Conservation (phyloP, 2,113 vertebrate genomes). For the Poeciliopsis retropinna region DNA sequence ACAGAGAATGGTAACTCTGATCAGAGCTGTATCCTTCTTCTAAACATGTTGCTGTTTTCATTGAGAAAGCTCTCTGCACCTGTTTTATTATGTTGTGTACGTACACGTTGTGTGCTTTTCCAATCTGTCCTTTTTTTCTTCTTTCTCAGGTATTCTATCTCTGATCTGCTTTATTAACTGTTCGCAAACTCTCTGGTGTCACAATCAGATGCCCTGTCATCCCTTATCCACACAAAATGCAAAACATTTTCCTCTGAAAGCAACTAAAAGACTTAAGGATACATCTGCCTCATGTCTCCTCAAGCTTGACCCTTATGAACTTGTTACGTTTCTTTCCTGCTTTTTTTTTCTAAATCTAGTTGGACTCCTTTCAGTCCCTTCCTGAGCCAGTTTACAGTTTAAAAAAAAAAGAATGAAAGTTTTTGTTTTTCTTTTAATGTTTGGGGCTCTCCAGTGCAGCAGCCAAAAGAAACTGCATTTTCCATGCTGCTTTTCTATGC, state of each 20-base stretch:
- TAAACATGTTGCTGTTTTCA: conserved; percentile 18
- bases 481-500: conserved; percentile 67
- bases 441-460: conserved; percentile 34
- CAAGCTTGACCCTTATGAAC: conserved; percentile 71
- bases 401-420: conserved; percentile 1
- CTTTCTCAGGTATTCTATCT: conserved; percentile 95
- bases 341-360: conserved; percentile 5
- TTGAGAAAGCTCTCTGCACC: conserved; percentile 16
- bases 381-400: not conserved
- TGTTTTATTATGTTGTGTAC: conserved; percentile 53
- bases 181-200: conserved; percentile 85
- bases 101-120: conserved; percentile 61
- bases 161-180: conserved; percentile 95
- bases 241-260: conserved; percentile 60
- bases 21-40: conserved; percentile 10
- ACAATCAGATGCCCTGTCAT: conserved; percentile 83
- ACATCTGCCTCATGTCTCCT: conserved; percentile 72
- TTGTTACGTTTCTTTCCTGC: conserved; percentile 69
- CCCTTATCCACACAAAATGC: conserved; percentile 75
- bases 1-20: not conserved
- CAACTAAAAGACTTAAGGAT: conserved; percentile 81
- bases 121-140: conserved; percentile 78
- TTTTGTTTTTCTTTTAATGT: conserved; percentile 68
- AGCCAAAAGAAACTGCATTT: conserved; percentile 75
- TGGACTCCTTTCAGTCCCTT: not conserved